Evolutionary conservation across 2,797 vertebrate genomes (phyloP).

Genomic region (Sebastes flavidus): DNA sequence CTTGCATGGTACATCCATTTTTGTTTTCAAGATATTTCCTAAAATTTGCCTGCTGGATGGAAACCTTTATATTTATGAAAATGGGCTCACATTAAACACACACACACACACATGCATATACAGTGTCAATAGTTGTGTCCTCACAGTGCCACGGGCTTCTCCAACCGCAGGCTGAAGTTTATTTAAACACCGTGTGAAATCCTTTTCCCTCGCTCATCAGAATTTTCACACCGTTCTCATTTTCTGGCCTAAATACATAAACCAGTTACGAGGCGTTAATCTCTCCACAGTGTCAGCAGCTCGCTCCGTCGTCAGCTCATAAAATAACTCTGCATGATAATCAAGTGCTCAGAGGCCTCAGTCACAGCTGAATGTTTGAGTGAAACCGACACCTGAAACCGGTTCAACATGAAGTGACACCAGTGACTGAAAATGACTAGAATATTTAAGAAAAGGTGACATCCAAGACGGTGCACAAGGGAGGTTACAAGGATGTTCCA

Average conservation of each 20-base stretch:
- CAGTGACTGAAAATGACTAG: neutral
- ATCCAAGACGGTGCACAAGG: neutral
- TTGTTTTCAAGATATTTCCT: neutral
- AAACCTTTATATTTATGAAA: neutral
- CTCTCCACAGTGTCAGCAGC: conserved; percentile 10
- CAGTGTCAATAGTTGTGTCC: neutral
- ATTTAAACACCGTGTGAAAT: conserved; percentile 21
- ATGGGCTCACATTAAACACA: neutral
- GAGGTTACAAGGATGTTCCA: neutral
- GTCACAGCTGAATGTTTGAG: neutral
- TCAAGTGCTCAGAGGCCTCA: neutral
- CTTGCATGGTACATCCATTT: neutral
- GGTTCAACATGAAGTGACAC: neutral
- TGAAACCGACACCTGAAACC: neutral
- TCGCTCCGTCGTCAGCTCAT: conserved; percentile 19
- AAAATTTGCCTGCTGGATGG: neutral
- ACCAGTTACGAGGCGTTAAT: conserved; percentile 30
- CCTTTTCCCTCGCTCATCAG: conserved; percentile 8
- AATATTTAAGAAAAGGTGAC: neutral
- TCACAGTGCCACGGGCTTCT: neutral
- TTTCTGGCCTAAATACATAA: conserved; percentile 48
- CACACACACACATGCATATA: neutral
- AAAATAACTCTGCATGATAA: conserved; percentile 19
- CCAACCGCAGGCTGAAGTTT: neutral
- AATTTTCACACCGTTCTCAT: conserved; percentile 20